phyloP scores from a whole-genome alignment of 2,797 vertebrate species.

The Acestrorhynchus altus region DNA sequence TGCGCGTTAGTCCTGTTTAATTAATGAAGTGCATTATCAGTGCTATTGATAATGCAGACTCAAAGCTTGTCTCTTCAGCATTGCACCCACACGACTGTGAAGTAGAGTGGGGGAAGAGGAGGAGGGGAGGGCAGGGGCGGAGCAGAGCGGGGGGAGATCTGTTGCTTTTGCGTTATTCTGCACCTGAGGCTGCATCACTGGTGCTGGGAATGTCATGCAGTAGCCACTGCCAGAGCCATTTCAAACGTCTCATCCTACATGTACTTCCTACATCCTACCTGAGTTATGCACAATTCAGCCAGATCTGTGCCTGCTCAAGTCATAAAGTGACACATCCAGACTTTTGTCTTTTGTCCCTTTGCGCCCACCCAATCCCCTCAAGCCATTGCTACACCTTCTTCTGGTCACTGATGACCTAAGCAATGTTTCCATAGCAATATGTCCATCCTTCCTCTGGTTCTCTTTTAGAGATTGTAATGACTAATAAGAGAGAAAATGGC shows the following conservation, averaged over 20 bases:
- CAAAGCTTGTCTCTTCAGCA: no score
- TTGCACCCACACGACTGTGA: no score
- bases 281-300: constrained; percentile 39
- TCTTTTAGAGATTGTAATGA: constrained; percentile 48
- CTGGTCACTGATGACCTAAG: constrained; percentile 55
- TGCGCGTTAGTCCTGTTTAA: no score
- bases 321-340: constrained; percentile 46
- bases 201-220: background rate
- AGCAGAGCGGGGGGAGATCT: no score
- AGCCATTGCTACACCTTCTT: constrained; percentile 33
- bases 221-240: background rate
- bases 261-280: no score
- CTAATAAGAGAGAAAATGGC: constrained; percentile 51
- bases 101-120: no score
- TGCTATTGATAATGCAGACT: no score
- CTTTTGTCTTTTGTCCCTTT: constrained; percentile 52
- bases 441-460: constrained; percentile 38
- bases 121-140: no score
- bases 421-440: constrained; percentile 67
- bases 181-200: background rate
- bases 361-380: constrained; percentile 23
- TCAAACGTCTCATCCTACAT: constrained; percentile 33
- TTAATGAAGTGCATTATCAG: no score
- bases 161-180: background rate
- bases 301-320: constrained; percentile 42